A percentile compares a stretch with the other conserved stretches of the same genome.
Conservation (phyloP, 2,888 invertebrate species). For the Leptopilina myrica region DNA sequence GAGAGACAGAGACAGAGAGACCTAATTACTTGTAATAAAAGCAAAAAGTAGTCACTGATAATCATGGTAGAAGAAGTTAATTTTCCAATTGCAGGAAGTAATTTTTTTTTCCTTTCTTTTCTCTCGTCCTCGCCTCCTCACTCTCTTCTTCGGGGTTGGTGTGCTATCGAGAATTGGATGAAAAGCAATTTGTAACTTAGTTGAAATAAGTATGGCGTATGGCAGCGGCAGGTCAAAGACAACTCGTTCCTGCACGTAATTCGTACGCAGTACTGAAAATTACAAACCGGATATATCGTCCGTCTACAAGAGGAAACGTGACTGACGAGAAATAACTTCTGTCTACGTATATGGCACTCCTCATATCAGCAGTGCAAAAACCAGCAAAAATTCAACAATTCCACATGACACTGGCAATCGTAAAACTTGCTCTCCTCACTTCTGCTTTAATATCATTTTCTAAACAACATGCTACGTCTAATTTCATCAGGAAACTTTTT, state of each 20-base stretch:
- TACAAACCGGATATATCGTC: conserved; percentile 38
- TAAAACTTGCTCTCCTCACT: conserved; percentile 19
- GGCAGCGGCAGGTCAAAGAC: conserved; percentile 39
- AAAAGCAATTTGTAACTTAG: conserved; percentile 38
- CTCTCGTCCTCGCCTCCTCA: too few relatives aligned
- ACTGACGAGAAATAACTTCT: conserved; percentile 36
- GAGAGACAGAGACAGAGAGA: too few relatives aligned
- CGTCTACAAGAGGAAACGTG: conserved; percentile 29
- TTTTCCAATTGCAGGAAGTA: neutral
- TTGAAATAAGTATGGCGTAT: conserved; percentile 26
- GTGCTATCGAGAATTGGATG: conserved; percentile 14
- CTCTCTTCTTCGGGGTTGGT: neutral
- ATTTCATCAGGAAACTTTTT: too few relatives aligned
- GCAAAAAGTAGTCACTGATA: neutral
- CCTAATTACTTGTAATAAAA: too few relatives aligned
- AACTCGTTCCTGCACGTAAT: conserved; percentile 32
- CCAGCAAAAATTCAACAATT: conserved; percentile 21
- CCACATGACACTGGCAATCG: conserved; percentile 21
- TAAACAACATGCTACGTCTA: too few relatives aligned
- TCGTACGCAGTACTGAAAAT: conserved; percentile 37
- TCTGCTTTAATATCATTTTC: too few relatives aligned
- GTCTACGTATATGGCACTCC: conserved; percentile 32
- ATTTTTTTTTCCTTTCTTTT: neutral
- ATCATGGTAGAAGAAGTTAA: neutral
- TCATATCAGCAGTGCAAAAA: conserved; percentile 10